Conservation (phyloP, 2,888 invertebrate genomes). For the Strigamia crassipes region DNA sequence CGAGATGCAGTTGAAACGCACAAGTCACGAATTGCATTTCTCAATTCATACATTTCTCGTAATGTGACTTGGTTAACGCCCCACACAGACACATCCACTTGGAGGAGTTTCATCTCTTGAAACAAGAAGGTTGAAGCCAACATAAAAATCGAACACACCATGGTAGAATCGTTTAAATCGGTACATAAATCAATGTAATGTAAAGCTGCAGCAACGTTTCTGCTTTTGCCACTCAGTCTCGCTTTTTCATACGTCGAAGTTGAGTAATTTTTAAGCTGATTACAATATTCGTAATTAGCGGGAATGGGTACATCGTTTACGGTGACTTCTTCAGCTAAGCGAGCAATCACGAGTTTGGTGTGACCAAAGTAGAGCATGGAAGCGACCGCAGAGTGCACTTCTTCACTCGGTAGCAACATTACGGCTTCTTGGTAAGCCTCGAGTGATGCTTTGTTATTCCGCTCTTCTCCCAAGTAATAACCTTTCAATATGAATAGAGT, state of each 20-base stretch:
- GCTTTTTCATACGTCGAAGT: neutral
- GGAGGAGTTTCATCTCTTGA: neutral
- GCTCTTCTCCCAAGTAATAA: neutral
- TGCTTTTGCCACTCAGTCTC: neutral
- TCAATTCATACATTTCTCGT: neutral
- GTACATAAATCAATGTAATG: neutral
- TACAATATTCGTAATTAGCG: neutral
- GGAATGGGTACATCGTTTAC: neutral
- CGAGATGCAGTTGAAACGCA: neutral
- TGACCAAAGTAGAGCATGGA: neutral
- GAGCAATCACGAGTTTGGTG: neutral
- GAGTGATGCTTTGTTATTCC: neutral
- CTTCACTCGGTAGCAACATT: neutral
- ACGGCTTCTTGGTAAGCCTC: neutral
- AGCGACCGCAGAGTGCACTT: neutral
- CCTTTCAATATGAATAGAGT: neutral
- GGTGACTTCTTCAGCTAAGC: neutral
- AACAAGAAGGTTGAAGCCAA: neutral
- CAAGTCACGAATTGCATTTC: neutral
- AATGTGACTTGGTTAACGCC: neutral
- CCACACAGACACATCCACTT: neutral
- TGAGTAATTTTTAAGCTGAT: neutral
- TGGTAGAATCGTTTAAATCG: neutral
- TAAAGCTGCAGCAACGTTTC: neutral
- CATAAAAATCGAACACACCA: neutral